Conservation (phyloP, 2,113 vertebrate genomes). For the Daphoenositta chrysoptera region DNA sequence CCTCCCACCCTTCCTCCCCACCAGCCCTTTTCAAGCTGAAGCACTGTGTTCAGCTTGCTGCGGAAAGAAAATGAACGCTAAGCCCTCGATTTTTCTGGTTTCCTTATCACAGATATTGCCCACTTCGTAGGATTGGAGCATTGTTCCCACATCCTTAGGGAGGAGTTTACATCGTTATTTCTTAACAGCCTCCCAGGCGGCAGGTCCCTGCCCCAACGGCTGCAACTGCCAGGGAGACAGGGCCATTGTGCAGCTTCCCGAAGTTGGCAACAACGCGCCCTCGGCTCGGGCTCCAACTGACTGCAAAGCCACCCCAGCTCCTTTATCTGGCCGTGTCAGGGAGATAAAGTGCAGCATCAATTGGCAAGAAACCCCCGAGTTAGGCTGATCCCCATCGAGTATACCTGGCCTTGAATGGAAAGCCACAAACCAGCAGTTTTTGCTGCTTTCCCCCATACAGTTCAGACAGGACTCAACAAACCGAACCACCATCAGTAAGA, state of each 20-base stretch:
- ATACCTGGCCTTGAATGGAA: not conserved
- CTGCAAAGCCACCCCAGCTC: not conserved
- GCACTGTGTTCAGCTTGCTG: not conserved
- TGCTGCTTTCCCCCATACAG: not conserved
- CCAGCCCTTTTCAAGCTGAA: not conserved
- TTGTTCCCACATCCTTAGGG: not conserved
- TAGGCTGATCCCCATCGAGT: not conserved
- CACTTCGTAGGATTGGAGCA: not conserved
- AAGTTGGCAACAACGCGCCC: not conserved
- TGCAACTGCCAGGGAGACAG: not conserved
- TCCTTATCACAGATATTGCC: not conserved
- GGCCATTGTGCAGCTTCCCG: not conserved
- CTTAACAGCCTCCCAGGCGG: not conserved
- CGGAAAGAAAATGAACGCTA: not conserved
- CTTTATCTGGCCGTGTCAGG: not conserved
- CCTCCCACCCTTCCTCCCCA: not conserved
- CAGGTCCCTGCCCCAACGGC: constrained; percentile 5
- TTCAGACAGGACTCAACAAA: not conserved
- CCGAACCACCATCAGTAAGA: accelerated
- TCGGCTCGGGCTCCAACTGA: not conserved
- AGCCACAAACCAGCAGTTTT: not conserved
- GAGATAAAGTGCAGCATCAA: not conserved
- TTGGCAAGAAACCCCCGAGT: not conserved
- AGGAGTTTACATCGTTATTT: not conserved
- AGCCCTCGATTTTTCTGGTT: not conserved